Evolutionary conservation across 2,888 invertebrate genomes (phyloP).

Genomic region (Aromia moschata): DNA sequence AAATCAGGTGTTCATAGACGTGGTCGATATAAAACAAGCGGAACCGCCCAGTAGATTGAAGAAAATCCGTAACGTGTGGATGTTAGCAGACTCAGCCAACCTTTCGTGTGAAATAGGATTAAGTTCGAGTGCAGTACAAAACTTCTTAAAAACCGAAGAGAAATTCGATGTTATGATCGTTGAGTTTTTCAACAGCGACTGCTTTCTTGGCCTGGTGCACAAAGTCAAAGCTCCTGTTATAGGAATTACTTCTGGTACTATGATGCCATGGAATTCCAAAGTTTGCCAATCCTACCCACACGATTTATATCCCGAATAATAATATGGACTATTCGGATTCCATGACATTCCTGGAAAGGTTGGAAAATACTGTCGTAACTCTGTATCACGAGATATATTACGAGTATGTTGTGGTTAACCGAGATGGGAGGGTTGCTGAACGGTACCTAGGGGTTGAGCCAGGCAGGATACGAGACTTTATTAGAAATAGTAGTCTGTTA

Average conservation of each 20-base stretch:
- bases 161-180: slow-evolving; percentile 73
- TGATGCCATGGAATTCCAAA: slow-evolving; percentile 64
- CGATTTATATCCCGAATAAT: slow-evolving; percentile 63
- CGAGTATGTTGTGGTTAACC: slow-evolving; percentile 10
- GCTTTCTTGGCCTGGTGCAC: slow-evolving; percentile 71
- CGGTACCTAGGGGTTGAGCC: slow-evolving; percentile 62
- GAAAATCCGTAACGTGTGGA: slow-evolving; percentile 26
- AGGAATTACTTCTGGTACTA: slow-evolving; percentile 62
- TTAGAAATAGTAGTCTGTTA: slow-evolving; percentile 62
- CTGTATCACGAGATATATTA: slow-evolving; percentile 30
- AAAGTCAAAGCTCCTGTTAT: slow-evolving; percentile 70
- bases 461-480: slow-evolving; percentile 64
- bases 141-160: slow-evolving; percentile 59
- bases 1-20: slow-evolving; percentile 6
- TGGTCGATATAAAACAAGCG: slow-evolving; percentile 20
- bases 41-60: slow-evolving; percentile 17
- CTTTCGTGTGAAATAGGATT: slow-evolving; percentile 32
- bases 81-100: slow-evolving; percentile 16
- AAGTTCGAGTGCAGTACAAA: slow-evolving; percentile 56
- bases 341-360: slow-evolving; percentile 54
- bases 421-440: slow-evolving; percentile 51
- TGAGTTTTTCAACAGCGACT: slow-evolving; percentile 77
- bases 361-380: slow-evolving; percentile 58
- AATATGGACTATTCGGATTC: slow-evolving; percentile 55
- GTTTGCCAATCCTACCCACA: slow-evolving; percentile 64